Base-by-base conservation (phyloP, 2,888 invertebrate genomes). In the Tipula lateralis region DNA sequence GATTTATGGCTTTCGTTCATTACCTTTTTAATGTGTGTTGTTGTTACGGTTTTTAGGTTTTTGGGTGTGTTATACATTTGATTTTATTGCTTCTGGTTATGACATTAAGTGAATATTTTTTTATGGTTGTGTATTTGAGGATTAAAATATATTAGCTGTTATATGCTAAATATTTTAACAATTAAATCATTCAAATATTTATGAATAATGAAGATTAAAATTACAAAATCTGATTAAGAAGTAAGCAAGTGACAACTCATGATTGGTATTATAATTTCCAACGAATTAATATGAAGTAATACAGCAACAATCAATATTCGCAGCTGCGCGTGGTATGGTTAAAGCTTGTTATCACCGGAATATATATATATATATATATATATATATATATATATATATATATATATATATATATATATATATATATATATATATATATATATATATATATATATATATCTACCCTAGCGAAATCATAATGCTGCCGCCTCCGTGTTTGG, bases 81-180 rank as follows among this genome's bases (percentile, higher is more conserved):
- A 66, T 66, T 66, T 66, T 66, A 66, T 66, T 66, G 66, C 66
- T 66, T 24, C 66, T 66, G 66, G 24, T 66, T 66, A 66, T 66
- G 66, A 66, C 9, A 24, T 66, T 66, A 66, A 66, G 66, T 66
- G 66, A 66, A n/a, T n/a, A n/a, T 66, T 66, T 66, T 66, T 24
- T 50, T 36, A 2, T 36, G 36, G 0, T 4, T 2, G 44, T 50
- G 7, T 50, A 16, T 36, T 50, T 6, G 4, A 50, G 16, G 44
- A 50, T 50, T 50, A 50, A 50, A 50, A 16, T 50, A 32, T 32
- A 50, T 50, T 16, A 50, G 44, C 44, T 50, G 44, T 50, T 50
- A 50, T 16, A 50, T 7, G 16, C 16, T 50, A 50, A 50, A 50
- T 50, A 50, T 50, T 50, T 50, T 16, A 50, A 50, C 16, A 50